Conservation (phyloP, 2,888 invertebrate species). For the Petrophora chlorosata region DNA sequence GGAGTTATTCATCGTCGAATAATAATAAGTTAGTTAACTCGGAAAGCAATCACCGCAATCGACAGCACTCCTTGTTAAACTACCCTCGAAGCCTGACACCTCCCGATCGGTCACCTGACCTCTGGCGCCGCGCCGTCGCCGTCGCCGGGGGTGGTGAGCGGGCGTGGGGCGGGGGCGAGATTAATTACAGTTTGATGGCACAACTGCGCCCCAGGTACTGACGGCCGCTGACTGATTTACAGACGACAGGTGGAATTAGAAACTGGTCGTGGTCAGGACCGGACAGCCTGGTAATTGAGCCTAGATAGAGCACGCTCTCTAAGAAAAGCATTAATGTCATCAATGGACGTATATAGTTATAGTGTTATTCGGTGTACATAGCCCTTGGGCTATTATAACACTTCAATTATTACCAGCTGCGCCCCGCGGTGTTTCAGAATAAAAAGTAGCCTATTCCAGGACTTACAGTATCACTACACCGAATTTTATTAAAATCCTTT, state of each 20-base stretch:
- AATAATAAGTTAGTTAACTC: slow-evolving; percentile 4
- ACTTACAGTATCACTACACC: too few relatives aligned
- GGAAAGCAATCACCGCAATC: slow-evolving; percentile 15
- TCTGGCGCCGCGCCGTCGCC: slow-evolving; percentile 60
- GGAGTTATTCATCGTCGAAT: slow-evolving; percentile 1
- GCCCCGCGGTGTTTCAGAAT: too few relatives aligned
- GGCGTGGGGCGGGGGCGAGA: slow-evolving; percentile 47
- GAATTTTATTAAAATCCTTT: too few relatives aligned
- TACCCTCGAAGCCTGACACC: slow-evolving; percentile 12
- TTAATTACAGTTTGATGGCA: slow-evolving; percentile 77
- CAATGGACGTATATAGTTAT: too few relatives aligned
- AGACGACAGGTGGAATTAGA: slow-evolving; percentile 54
- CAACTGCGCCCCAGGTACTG: slow-evolving; percentile 63
- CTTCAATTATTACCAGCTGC: too few relatives aligned
- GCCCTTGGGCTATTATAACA: too few relatives aligned
- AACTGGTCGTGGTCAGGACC: slow-evolving; percentile 35
- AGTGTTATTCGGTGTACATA: too few relatives aligned
- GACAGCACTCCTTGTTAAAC: slow-evolving; percentile 13
- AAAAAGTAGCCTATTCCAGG: too few relatives aligned
- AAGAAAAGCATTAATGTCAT: too few relatives aligned
- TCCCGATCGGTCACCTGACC: slow-evolving; percentile 59
- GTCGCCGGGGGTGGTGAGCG: slow-evolving; percentile 31
- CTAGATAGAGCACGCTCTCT: slow-evolving; percentile 7
- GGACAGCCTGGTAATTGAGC: slow-evolving; percentile 11
- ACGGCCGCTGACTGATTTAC: slow-evolving; percentile 33